Percentiles rank a stretch among this genome's conserved stretches.
phyloP scores from a whole-genome alignment of 2,888 invertebrate genomes.

The Apamea crenata region DNA sequence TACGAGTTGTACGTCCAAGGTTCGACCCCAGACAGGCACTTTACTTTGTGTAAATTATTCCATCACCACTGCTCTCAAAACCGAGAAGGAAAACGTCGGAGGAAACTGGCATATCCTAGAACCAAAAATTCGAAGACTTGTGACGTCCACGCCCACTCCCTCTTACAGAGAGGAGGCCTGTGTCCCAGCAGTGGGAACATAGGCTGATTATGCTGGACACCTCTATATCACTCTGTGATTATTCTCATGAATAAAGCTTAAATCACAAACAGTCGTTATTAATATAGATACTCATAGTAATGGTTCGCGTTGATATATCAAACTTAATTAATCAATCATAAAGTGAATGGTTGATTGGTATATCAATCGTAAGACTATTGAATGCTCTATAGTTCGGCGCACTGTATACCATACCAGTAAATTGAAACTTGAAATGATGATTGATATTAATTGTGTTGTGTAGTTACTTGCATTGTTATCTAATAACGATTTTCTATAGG shows the following conservation, averaged over 20 bases:
- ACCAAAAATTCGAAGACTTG: too few relatives aligned
- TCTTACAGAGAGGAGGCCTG: too few relatives aligned
- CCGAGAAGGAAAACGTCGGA: too few relatives aligned
- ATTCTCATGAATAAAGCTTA: not conserved
- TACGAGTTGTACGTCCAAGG: too few relatives aligned
- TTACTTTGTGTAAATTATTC: too few relatives aligned
- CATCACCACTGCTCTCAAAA: too few relatives aligned
- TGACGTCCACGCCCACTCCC: too few relatives aligned
- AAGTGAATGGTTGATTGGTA: conserved; percentile 30
- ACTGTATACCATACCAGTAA: not conserved
- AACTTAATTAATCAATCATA: conserved; percentile 41
- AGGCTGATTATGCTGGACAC: not conserved
- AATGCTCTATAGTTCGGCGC: conserved; percentile 33
- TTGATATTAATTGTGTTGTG: conserved; percentile 37
- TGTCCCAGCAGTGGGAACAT: not conserved
- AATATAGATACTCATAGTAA: conserved; percentile 8
- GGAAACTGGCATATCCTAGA: too few relatives aligned
- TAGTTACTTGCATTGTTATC: conserved; percentile 29
- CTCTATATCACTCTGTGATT: not conserved
- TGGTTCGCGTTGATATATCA: conserved; percentile 26
- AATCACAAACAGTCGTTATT: not conserved
- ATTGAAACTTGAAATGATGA: conserved; percentile 39
- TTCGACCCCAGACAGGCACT: too few relatives aligned
- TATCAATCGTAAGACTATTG: conserved; percentile 33
- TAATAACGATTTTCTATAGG: not conserved